phyloP scores from a whole-genome alignment of 2,888 invertebrate genomes.

The Heteromurus nitidus region DNA sequence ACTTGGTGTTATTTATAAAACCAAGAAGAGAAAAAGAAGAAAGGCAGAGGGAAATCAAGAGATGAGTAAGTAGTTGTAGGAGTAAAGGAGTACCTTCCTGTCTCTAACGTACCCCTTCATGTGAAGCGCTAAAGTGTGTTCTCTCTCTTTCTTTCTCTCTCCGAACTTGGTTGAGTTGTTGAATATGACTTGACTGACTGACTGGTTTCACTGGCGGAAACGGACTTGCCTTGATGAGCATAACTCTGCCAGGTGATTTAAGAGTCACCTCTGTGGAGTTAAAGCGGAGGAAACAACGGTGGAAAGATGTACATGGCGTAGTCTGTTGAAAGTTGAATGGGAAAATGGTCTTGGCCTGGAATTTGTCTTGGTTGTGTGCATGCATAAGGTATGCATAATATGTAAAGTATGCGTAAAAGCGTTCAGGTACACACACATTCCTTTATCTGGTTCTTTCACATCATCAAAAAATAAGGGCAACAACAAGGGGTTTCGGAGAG shows the following conservation, averaged over 20 bases:
- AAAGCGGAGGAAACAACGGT: neutral
- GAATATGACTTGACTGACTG: conserved; percentile 25
- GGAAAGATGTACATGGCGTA: neutral
- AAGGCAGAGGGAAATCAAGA: conserved; percentile 5
- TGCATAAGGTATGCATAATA: too few relatives aligned
- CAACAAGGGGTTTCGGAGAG: neutral
- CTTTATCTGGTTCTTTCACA: conserved; percentile 7
- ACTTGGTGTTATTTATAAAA: too few relatives aligned
- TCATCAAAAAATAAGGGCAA: conserved; percentile 31
- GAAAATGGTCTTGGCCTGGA: neutral
- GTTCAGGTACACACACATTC: neutral
- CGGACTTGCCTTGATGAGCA: conserved; percentile 22
- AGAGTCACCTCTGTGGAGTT: conserved; percentile 40
- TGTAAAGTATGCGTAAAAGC: neutral
- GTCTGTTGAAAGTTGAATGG: conserved; percentile 24
- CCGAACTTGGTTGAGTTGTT: conserved; percentile 23
- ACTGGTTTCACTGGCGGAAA: conserved; percentile 36
- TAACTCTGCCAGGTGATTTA: too few relatives aligned
- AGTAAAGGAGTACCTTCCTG: conserved; percentile 22
- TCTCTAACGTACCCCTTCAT: conserved; percentile 9
- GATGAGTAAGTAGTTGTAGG: conserved; percentile 33
- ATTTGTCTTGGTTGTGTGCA: conserved; percentile 26
- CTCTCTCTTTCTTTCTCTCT: too few relatives aligned
- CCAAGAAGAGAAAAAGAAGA: neutral
- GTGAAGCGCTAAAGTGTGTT: conserved; percentile 10